phyloP scores from a whole-genome alignment of 2,113 vertebrate genomes.

The Eolophus roseicapilla region DNA sequence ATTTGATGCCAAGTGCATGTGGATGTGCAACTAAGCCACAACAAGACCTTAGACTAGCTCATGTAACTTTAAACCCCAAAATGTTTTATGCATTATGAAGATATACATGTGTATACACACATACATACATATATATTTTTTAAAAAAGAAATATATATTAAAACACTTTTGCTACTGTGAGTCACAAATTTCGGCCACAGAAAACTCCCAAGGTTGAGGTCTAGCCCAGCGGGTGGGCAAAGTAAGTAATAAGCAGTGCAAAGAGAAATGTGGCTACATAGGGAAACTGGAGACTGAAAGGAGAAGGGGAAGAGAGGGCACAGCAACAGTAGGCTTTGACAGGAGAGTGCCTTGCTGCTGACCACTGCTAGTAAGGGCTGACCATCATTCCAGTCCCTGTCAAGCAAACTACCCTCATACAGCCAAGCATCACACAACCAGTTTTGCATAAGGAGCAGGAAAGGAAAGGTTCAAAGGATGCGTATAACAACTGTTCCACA shows the following conservation, averaged over 20 bases:
- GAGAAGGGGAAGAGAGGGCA: not conserved
- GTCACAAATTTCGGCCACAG: not conserved
- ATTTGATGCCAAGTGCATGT: not conserved
- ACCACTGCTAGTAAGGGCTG: not conserved
- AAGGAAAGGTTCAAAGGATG: not conserved
- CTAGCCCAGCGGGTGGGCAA: not conserved
- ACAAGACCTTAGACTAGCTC: not conserved
- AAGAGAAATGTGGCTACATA: not conserved
- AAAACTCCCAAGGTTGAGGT: not conserved
- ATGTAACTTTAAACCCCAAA: not conserved
- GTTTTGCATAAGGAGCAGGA: not conserved
- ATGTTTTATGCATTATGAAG: not conserved
- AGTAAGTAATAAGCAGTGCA: not conserved
- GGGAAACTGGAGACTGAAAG: not conserved
- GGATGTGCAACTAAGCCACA: not conserved
- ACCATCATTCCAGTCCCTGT: not conserved
- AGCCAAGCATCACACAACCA: not conserved
- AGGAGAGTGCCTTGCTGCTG: not conserved
- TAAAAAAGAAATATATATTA: not conserved
- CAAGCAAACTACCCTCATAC: not conserved
- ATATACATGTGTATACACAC: accelerated
- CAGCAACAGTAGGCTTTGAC: not conserved
- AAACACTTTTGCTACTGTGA: not conserved
- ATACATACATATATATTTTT: accelerated
- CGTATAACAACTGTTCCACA: not conserved